Evolutionary conservation across 1,140 invertebrate genomes (phyloP).

Genomic region (Globodera rostochiensis): DNA sequence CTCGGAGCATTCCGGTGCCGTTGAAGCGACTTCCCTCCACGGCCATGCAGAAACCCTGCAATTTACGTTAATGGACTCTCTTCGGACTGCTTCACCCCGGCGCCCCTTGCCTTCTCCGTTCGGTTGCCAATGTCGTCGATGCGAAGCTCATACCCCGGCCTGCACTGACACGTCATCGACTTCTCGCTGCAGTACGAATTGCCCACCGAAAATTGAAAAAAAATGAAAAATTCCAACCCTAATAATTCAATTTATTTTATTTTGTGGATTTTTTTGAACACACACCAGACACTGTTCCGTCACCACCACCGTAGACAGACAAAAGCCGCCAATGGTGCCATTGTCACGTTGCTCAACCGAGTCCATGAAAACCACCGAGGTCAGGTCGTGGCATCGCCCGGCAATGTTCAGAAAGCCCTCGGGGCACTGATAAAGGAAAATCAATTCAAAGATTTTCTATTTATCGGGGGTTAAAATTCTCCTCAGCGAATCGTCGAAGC

Average conservation of each 20-base stretch:
- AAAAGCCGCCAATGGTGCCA: slow-evolving; percentile 63
- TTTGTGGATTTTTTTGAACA: slow-evolving; percentile 30
- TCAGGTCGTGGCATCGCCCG: slow-evolving; percentile 63
- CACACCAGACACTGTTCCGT: slow-evolving; percentile 24
- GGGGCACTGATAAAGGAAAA: slow-evolving; percentile 42
- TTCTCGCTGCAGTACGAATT: slow-evolving; percentile 63
- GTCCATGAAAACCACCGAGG: slow-evolving; percentile 65
- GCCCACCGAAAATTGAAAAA: slow-evolving; percentile 53
- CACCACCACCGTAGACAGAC: slow-evolving; percentile 54
- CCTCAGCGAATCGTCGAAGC: too few relatives aligned
- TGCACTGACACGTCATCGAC: slow-evolving; percentile 61
- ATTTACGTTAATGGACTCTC: neutral
- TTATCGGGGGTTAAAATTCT: too few relatives aligned
- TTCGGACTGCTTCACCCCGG: too few relatives aligned
- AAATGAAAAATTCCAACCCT: too few relatives aligned
- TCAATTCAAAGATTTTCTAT: neutral
- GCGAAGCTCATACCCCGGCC: slow-evolving; percentile 57
- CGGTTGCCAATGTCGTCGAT: slow-evolving; percentile 45
- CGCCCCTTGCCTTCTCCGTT: slow-evolving; percentile 21
- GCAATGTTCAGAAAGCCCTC: slow-evolving; percentile 65
- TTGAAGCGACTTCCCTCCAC: slow-evolving; percentile 31
- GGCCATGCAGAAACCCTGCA: slow-evolving; percentile 26
- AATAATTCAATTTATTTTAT: too few relatives aligned
- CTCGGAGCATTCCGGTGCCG: slow-evolving; percentile 8
- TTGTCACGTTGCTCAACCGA: slow-evolving; percentile 62